Conservation (phyloP, 2,888 invertebrate genomes). For the Eulithis prunata region DNA sequence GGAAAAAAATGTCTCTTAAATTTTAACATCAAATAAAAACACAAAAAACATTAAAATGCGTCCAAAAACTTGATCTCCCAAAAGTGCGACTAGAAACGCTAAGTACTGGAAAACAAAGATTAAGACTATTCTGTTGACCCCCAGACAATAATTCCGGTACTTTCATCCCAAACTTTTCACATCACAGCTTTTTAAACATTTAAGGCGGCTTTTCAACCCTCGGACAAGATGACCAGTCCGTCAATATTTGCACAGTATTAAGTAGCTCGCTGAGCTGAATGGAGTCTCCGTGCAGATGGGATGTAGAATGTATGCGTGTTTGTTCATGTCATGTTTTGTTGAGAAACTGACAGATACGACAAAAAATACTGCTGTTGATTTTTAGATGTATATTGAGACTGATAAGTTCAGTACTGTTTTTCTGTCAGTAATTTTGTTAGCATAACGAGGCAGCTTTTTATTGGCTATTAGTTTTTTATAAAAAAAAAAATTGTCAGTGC, state of each 20-base stretch:
- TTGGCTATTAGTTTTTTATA: no score
- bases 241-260: conserved; percentile 79
- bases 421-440: background rate
- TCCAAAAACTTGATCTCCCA: conserved; percentile 22
- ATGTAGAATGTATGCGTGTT: conserved; percentile 50
- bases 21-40: background rate
- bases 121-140: conserved; percentile 37
- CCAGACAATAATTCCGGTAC: conserved; percentile 36
- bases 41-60: conserved; percentile 1
- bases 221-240: conserved; percentile 78
- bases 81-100: conserved; percentile 33
- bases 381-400: background rate
- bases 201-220: conserved; percentile 61
- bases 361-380: conserved; percentile 2
- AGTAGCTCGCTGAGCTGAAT: conserved; percentile 78
- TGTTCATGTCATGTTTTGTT: conserved; percentile 58
- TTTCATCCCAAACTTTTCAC: conserved; percentile 41
- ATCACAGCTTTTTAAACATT: conserved; percentile 53
- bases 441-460: no score
- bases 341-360: conserved; percentile 22
- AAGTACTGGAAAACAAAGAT: conserved; percentile 33
- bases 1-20: no score
- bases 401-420: no score
- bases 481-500: background rate
- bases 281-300: conserved; percentile 60